phyloP scores from a whole-genome alignment of 2,797 vertebrate genomes.

The Eleutherodactylus coqui region DNA sequence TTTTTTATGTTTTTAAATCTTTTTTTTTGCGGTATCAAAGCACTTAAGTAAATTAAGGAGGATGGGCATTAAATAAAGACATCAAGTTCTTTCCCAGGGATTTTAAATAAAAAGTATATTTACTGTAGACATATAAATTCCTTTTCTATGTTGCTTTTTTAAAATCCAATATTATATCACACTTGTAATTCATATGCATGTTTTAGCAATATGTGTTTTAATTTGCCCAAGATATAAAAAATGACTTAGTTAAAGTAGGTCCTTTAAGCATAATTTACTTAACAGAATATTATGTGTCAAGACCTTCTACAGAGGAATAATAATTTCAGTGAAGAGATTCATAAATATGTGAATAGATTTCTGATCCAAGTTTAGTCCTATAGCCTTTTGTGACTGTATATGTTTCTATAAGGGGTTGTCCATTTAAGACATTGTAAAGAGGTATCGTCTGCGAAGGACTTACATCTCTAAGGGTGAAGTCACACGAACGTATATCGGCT shows the following conservation, averaged over 20 bases:
- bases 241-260: not conserved
- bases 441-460: not conserved
- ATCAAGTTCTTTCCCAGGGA: not conserved
- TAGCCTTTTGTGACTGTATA: not conserved
- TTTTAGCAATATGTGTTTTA: not conserved
- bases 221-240: not conserved
- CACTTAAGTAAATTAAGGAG: conserved; percentile 7
- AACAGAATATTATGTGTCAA: not conserved
- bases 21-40: not conserved
- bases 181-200: not conserved
- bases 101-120: not conserved
- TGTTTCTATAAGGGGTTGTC: not conserved
- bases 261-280: too few relatives aligned
- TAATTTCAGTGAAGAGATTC: not conserved
- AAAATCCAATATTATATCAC: not conserved
- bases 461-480: too few relatives aligned
- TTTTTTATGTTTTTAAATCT: not conserved
- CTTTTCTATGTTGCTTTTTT: too few relatives aligned
- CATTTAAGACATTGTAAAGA: not conserved
- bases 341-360: too few relatives aligned
- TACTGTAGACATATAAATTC: too few relatives aligned
- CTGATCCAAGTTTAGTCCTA: too few relatives aligned
- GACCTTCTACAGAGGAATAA: not conserved
- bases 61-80: not conserved
- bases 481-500: too few relatives aligned